These are phyloP conservation scores for Agonopterix subpropinquella DNA, from an alignment of 2,888 invertebrate genomes.

Conservation along the genomic window DNA sequence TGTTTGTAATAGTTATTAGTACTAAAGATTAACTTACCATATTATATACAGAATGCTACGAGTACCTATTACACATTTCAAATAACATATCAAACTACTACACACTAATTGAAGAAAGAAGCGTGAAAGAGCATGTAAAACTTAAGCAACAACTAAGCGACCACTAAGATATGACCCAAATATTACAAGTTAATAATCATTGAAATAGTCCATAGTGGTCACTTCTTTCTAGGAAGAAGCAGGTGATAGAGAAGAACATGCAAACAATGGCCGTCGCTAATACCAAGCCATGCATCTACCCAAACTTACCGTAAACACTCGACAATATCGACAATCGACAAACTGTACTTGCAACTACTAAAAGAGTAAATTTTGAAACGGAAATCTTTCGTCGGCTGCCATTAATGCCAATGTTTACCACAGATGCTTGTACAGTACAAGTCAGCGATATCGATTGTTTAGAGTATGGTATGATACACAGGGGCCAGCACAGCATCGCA, in stretches of 20 bases:
- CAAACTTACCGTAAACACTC: constrained; percentile 61
- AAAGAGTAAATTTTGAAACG: constrained; percentile 53
- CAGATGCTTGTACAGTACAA: constrained; percentile 41
- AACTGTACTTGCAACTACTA: constrained; percentile 64
- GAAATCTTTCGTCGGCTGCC: constrained; percentile 72
- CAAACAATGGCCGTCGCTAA: constrained; percentile 28
- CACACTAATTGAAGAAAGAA: constrained; percentile 24
- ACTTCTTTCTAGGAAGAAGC: constrained; percentile 38
- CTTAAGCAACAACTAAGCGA: constrained; percentile 22
- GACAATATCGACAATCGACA: constrained; percentile 68
- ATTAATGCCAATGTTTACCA: constrained; percentile 57
- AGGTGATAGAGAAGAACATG: constrained; percentile 39
- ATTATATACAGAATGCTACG: too few species aligned
- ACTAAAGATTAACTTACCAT: too few species aligned
- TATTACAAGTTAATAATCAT: neutral
- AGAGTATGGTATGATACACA: constrained; percentile 39
- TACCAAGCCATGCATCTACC: constrained; percentile 52
- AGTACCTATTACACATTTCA: too few species aligned
- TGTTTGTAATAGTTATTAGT: too few species aligned
- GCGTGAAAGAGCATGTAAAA: constrained; percentile 35
- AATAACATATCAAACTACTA: too few species aligned
- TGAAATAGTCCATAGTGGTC: constrained; percentile 27
- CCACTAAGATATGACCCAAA: constrained; percentile 21
- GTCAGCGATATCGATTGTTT: constrained; percentile 65
- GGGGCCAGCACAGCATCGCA: constrained; percentile 58